These are phyloP conservation scores for Sycon ciliatum DNA, from an alignment of 37 sponge, comb jelly and placozoan species.

Conservation along the genomic window DNA sequence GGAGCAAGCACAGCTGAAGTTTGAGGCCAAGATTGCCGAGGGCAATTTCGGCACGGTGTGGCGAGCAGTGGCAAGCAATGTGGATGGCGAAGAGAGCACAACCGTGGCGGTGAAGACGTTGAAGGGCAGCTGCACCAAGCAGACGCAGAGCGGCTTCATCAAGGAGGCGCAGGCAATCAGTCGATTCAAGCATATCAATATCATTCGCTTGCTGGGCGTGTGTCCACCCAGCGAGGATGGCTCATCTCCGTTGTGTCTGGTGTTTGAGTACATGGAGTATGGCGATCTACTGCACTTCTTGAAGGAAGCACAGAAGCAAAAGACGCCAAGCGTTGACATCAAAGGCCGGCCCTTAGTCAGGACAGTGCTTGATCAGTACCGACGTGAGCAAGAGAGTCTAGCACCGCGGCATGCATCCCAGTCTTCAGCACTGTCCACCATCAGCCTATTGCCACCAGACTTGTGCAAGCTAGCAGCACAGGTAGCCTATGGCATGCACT, in stretches of 20 bases:
- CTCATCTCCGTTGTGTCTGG: conserved; percentile 43
- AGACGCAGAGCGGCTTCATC: conserved; percentile 36
- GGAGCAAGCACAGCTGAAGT: conserved; percentile 25
- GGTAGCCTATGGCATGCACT: conserved; percentile 56
- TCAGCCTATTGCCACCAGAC: conserved; percentile 54
- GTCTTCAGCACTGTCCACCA: conserved; percentile 31
- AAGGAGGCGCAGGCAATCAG: conserved; percentile 57
- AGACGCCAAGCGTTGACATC: conserved; percentile 43
- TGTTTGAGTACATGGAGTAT: conserved; percentile 58
- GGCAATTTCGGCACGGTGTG: conserved; percentile 70
- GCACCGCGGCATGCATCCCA: conserved; percentile 42
- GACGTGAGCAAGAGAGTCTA: conserved; percentile 58
- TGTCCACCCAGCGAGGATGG: conserved; percentile 19
- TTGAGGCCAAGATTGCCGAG: conserved; percentile 45
- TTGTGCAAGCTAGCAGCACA: too few relatives aligned
- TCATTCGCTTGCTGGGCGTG: conserved; percentile 29
- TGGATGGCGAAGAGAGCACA: conserved; percentile 25
- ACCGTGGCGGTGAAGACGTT: conserved; percentile 63
- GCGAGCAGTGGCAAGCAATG: conserved; percentile 18
- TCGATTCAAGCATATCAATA: conserved; percentile 41
- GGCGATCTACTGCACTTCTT: conserved; percentile 61
- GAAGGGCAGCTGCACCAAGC: conserved; percentile 29
- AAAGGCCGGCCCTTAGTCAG: conserved; percentile 15
- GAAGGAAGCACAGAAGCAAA: too few relatives aligned
- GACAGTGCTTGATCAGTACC: too few relatives aligned